These are phyloP conservation scores for Lomographa bimaculata DNA, from an alignment of 2,888 invertebrate genomes.

Conservation along the genomic window DNA sequence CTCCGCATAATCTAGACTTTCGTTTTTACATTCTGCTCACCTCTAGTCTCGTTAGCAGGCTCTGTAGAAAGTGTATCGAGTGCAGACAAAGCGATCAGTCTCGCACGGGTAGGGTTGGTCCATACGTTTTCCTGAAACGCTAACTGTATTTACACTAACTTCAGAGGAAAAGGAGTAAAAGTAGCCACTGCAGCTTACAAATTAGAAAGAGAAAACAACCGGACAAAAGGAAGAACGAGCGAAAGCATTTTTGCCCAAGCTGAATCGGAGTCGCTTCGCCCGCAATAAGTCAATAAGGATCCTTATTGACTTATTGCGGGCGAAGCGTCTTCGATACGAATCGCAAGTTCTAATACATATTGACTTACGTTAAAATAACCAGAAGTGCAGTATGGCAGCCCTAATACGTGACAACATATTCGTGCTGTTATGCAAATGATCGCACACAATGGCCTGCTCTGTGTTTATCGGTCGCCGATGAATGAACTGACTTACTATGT, in stretches of 20 bases:
- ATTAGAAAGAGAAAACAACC: not conserved
- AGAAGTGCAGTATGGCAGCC: too few relatives aligned
- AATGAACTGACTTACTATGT: constrained; percentile 3
- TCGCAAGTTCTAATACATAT: too few relatives aligned
- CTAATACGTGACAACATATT: constrained; percentile 9
- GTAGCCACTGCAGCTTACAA: too few relatives aligned
- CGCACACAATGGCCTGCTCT: constrained; percentile 15
- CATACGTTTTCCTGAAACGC: not conserved
- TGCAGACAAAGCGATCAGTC: constrained; percentile 25
- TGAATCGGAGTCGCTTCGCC: too few relatives aligned
- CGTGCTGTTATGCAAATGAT: constrained; percentile 29
- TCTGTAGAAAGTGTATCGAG: constrained; percentile 32
- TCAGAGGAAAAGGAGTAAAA: too few relatives aligned
- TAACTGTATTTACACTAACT: too few relatives aligned
- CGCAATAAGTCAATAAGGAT: too few relatives aligned
- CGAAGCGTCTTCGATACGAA: too few relatives aligned
- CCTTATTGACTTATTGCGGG: too few relatives aligned
- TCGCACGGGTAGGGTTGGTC: constrained; percentile 15
- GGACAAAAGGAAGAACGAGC: too few relatives aligned
- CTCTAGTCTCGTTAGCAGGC: constrained; percentile 5
- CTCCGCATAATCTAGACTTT: constrained; percentile 8
- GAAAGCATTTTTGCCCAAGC: too few relatives aligned
- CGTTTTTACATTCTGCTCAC: constrained; percentile 18
- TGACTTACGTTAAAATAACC: too few relatives aligned
- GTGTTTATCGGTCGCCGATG: constrained; percentile 25